Evolutionary conservation across 2,888 invertebrate genomes (phyloP), one percentile per base, ranked within the genome.

Genomic region (Pammene fasciana): DNA sequence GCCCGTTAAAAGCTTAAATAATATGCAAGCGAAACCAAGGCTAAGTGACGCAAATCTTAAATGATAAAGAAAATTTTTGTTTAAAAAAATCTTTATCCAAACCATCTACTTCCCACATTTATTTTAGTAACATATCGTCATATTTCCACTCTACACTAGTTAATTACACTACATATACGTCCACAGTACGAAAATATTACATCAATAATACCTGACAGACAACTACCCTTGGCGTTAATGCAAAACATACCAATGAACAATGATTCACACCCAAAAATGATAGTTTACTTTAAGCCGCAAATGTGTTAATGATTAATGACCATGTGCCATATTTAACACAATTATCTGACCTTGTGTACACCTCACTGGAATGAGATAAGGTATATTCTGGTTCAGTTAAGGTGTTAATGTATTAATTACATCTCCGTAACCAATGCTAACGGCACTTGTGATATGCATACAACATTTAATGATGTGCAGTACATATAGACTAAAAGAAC

Each of bases 221-320:
- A 62, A 52, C 50, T 52, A 62, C 62, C 62, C 41, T 62, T 50
- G 16, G 34, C 14, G 45, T 26, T 9, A 45, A 45, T 46, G 45
- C 16, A 61, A 50, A 38, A 38, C 26, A 34, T 46, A 48, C 60
- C 13, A 61, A 52, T 62, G 50, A 36, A 50, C n/a, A 3, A 62
- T 52, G 50, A 41, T 16, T n/a, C 38, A 52, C 41, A 41, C 62
- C 50, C 46, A 16, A 38, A 26, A 10, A 50, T 50, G 18, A 50
- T 11, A 34, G 9, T 41, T 62, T 52, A 52, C 9, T 6, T 41
- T 38, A 61, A 61, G 50, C 61, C 0, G 36, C 48, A 61, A 61
- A 26, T 41, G 10, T 61, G 61, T 62, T 52, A 62, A 18, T 38
- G 50, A 13, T 13, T 3, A 26, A 26, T 57, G 56, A 56, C 14